Percentiles rank a stretch among this genome's conserved stretches.
Evolutionary conservation across 92 coral and sea anemone genomes (phyloP).

Genomic region (Epizoanthus fatuus): DNA sequence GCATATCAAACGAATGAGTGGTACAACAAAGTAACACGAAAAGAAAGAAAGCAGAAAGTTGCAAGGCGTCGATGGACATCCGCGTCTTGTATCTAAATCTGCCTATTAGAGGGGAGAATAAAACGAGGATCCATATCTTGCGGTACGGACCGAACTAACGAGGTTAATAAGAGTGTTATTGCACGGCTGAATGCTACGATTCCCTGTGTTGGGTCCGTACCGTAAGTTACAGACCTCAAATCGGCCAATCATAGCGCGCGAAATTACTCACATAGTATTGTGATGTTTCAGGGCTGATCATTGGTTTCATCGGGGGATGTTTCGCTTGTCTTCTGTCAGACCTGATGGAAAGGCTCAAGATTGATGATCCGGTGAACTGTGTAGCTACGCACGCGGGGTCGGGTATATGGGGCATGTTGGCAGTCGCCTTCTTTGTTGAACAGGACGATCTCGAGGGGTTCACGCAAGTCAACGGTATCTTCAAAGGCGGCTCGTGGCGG

Average conservation of each 20-base stretch:
- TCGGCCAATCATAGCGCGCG: no score
- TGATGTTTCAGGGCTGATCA: conserved; percentile 55
- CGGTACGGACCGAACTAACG: no score
- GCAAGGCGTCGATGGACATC: no score
- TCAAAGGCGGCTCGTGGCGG: conserved; percentile 81
- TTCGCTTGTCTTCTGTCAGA: conserved; percentile 80
- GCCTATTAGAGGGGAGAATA: background rate
- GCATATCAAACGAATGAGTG: no score
- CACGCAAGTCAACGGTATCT: conserved; percentile 63
- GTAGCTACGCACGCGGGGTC: conserved; percentile 83
- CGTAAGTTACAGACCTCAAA: no score
- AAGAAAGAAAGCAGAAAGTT: no score
- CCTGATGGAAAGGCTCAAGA: conserved; percentile 72
- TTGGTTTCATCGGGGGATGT: conserved; percentile 85
- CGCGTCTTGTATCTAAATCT: no score
- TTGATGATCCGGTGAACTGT: conserved; percentile 91
- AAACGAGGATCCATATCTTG: background rate
- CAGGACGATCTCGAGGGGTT: conserved; percentile 74
- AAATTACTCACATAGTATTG: background rate
- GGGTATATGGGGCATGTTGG: conserved; percentile 88
- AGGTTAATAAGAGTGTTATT: no score
- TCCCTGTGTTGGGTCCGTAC: no score
- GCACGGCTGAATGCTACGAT: no score
- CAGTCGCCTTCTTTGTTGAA: conserved; percentile 86
- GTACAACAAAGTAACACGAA: no score